Percentiles rank a stretch among this genome's conserved stretches.
These are phyloP conservation scores for Labrus mixtus DNA, from an alignment of 2,113 vertebrate genomes.

Conservation along the genomic window DNA sequence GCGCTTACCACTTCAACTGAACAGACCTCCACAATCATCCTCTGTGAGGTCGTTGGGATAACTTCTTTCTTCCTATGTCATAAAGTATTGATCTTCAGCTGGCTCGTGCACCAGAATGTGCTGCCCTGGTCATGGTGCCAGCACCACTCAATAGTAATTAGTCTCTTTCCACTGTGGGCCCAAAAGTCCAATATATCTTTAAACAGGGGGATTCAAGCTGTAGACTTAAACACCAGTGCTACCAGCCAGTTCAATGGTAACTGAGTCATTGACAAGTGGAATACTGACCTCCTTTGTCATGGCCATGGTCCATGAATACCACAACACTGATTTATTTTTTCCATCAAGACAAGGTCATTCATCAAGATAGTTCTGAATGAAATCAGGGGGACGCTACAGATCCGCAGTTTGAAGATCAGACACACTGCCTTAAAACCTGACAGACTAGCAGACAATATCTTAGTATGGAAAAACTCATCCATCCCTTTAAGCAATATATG, in stretches of 20 bases:
- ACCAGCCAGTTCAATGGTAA: conserved; percentile 51
- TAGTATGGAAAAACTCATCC: too few species aligned
- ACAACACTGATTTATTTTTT: conserved; percentile 44
- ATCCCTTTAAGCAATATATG: too few species aligned
- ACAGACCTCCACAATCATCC: neutral
- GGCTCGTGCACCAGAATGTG: conserved; percentile 30
- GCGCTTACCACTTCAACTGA: too few species aligned
- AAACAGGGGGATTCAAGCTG: conserved; percentile 8
- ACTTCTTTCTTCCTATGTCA: neutral
- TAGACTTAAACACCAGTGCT: conserved; percentile 27
- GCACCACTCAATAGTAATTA: conserved; percentile 71
- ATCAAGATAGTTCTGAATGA: conserved; percentile 3
- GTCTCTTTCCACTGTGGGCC: conserved; percentile 50
- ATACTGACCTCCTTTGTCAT: conserved; percentile 23
- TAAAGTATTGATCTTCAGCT: conserved; percentile 43
- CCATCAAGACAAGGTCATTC: conserved; percentile 58
- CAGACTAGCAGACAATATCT: too few species aligned
- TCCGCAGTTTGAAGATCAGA: neutral
- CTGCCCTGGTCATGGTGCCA: conserved; percentile 23
- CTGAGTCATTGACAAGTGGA: conserved; percentile 55
- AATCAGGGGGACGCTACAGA: neutral
- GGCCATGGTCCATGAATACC: conserved; percentile 8
- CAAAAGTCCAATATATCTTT: conserved; percentile 24
- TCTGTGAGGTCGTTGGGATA: neutral
- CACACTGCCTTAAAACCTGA: too few species aligned